Evolutionary conservation across 2,888 invertebrate genomes (phyloP).

Genomic region (Abrostola tripartita): DNA sequence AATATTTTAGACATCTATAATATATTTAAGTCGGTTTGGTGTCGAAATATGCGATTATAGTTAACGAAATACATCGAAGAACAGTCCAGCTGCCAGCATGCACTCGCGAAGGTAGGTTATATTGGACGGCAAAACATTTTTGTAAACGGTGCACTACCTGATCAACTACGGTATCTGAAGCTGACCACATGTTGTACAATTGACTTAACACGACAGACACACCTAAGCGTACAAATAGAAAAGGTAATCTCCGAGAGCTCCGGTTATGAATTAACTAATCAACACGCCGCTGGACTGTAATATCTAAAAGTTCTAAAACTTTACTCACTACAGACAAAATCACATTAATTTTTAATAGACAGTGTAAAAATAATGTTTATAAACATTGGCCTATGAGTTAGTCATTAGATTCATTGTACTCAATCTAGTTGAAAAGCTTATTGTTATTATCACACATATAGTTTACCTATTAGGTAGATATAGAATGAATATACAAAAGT

Average conservation of each 20-base stretch:
- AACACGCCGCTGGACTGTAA: constrained; percentile 73
- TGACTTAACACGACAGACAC: constrained; percentile 57
- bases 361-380: constrained; percentile 88
- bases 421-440: constrained; percentile 87
- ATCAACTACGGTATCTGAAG: constrained; percentile 50
- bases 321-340: constrained; percentile 82
- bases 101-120: constrained; percentile 66
- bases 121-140: constrained; percentile 87
- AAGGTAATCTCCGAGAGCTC: constrained; percentile 27
- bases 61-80: constrained; percentile 69
- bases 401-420: constrained; percentile 84
- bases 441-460: constrained; percentile 86
- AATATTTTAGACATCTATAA: constrained; percentile 82
- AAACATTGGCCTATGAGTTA: constrained; percentile 85
- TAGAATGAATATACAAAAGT: constrained; percentile 83
- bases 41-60: constrained; percentile 78
- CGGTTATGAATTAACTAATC: constrained; percentile 47
- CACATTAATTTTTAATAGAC: constrained; percentile 82
- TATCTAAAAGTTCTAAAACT: constrained; percentile 76
- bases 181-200: constrained; percentile 58
- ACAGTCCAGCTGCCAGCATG: constrained; percentile 77
- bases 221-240: constrained; percentile 52
- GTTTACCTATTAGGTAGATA: constrained; percentile 80
- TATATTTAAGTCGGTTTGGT: constrained; percentile 77
- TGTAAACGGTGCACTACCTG: constrained; percentile 63